These are phyloP conservation scores for Phenganax marumi DNA, from an alignment of 92 coral and sea anemone genomes.

Conservation along the genomic window DNA sequence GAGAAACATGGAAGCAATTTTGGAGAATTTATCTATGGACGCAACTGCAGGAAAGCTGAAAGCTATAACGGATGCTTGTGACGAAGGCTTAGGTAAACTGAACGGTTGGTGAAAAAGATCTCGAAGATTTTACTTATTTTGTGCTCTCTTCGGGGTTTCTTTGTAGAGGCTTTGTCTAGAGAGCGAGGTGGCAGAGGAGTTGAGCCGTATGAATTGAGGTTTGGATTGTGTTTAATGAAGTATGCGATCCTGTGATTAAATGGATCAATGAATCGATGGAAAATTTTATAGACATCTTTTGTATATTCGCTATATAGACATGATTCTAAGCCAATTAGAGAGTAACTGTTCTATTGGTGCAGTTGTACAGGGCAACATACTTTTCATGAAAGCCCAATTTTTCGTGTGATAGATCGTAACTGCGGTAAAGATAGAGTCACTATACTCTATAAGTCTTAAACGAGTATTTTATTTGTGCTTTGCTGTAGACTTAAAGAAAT, in stretches of 20 bases:
- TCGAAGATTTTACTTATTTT: not conserved
- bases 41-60: slow-evolving; percentile 97
- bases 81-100: slow-evolving; percentile 79
- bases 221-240: slow-evolving; percentile 33
- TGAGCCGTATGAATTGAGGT: slow-evolving; percentile 92
- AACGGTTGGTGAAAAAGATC: not conserved
- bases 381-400: too few relatives aligned
- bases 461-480: too few relatives aligned
- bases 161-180: slow-evolving; percentile 77
- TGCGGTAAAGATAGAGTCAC: too few relatives aligned
- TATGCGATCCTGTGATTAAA: slow-evolving; percentile 58
- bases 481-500: too few relatives aligned
- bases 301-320: slow-evolving; percentile 2
- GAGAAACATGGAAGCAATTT: slow-evolving; percentile 79
- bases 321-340: not conserved
- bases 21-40: slow-evolving; percentile 78
- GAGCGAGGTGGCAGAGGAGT: slow-evolving; percentile 77
- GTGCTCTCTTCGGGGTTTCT: not conserved
- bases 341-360: not conserved
- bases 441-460: too few relatives aligned
- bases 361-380: too few relatives aligned
- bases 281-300: slow-evolving; percentile 30
- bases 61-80: slow-evolving; percentile 89
- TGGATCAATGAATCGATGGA: slow-evolving; percentile 59
- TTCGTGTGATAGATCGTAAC: too few relatives aligned